A percentile compares a stretch with the other conserved stretches of the same genome.
These are phyloP conservation scores for Bugulina stolonifera DNA, from an alignment of 2,888 invertebrate genomes.

Conservation along the genomic window DNA sequence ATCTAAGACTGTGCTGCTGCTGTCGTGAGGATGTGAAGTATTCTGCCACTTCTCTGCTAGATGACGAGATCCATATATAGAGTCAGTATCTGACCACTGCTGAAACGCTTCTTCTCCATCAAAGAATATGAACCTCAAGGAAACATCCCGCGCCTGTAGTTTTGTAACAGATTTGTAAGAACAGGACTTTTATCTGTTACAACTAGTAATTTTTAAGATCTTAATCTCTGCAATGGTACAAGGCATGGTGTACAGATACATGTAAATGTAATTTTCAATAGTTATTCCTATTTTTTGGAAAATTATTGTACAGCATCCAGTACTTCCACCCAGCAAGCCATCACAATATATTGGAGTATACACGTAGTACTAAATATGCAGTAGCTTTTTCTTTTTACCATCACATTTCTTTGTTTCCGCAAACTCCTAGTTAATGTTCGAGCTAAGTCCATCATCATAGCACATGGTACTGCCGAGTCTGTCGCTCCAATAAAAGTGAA, in stretches of 20 bases:
- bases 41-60: slow-evolving; percentile 59
- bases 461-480: slow-evolving; percentile 86
- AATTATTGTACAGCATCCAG: too few species aligned
- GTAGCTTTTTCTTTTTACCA: too few species aligned
- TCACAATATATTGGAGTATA: too few species aligned
- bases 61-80: slow-evolving; percentile 84
- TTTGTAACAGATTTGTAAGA: too few species aligned
- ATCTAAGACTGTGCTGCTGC: slow-evolving; percentile 14
- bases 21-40: neutral
- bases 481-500: slow-evolving; percentile 67
- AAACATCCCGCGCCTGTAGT: slow-evolving; percentile 39
- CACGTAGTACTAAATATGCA: too few species aligned
- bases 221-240: too few species aligned
- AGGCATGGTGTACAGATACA: too few species aligned
- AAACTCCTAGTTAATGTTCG: neutral
- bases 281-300: too few species aligned
- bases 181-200: too few species aligned
- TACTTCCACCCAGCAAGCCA: too few species aligned
- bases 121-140: slow-evolving; percentile 78
- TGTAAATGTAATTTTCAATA: too few species aligned
- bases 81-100: slow-evolving; percentile 77
- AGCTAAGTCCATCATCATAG: slow-evolving; percentile 47
- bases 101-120: slow-evolving; percentile 94
- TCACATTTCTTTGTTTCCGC: neutral
- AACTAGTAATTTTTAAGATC: too few species aligned